phyloP scores from a whole-genome alignment of 2,113 vertebrate genomes.

The Apteryx mantelli region DNA sequence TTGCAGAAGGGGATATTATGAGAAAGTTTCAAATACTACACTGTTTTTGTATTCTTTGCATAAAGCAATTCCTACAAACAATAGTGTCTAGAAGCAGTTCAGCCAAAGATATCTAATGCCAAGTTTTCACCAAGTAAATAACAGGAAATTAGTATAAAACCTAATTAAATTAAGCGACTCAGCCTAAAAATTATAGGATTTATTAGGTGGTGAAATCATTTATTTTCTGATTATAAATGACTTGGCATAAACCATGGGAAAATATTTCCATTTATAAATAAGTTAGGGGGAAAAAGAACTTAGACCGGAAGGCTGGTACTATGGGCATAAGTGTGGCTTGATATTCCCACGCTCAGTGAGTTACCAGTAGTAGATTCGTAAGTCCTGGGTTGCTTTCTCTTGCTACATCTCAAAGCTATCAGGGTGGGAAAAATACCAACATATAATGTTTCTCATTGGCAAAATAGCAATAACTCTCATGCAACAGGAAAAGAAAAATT shows the following conservation, averaged over 20 bases:
- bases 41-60: background rate
- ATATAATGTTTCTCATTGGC: background rate
- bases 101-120: background rate
- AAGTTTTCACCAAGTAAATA: slow-evolving; percentile 24
- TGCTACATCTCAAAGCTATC: background rate
- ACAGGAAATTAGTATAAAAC: slow-evolving; percentile 42
- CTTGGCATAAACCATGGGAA: background rate
- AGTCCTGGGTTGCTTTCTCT: background rate
- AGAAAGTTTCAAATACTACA: background rate
- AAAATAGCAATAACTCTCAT: background rate
- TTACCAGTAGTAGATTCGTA: background rate
- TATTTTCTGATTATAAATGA: slow-evolving; percentile 26
- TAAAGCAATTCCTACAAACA: slow-evolving; percentile 41
- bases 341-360: background rate
- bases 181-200: background rate
- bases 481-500: background rate
- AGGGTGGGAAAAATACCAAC: background rate
- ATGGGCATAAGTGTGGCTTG: background rate
- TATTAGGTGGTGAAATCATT: background rate
- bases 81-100: background rate
- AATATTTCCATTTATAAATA: slow-evolving; percentile 9
- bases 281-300: background rate
- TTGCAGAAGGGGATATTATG: background rate
- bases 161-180: background rate
- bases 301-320: background rate